phyloP scores from a whole-genome alignment of 2,797 vertebrate species.

The Melanotaenia pygmaea region DNA sequence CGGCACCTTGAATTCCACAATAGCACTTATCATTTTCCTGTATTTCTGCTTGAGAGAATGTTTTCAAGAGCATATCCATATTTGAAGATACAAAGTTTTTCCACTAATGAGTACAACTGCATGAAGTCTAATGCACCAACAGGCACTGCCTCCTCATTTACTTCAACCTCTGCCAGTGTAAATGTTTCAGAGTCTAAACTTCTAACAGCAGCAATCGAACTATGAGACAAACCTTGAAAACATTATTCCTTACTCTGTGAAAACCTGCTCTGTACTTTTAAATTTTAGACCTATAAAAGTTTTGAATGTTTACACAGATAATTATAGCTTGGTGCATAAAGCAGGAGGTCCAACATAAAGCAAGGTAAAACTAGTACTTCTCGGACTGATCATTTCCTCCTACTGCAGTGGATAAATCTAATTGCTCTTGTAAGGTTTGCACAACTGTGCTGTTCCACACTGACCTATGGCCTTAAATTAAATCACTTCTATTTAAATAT shows the following conservation, averaged over 20 bases:
- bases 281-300: accelerated
- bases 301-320: background rate
- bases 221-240: background rate
- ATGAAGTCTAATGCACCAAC: slow-evolving; percentile 12
- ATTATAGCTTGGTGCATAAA: background rate
- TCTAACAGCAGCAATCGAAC: slow-evolving; percentile 4
- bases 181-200: slow-evolving; percentile 25
- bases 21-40: slow-evolving; percentile 30
- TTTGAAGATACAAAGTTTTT: slow-evolving; percentile 33
- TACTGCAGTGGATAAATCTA: slow-evolving; percentile 30
- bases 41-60: slow-evolving; percentile 16
- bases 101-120: slow-evolving; percentile 43
- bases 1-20: slow-evolving; percentile 12
- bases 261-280: background rate
- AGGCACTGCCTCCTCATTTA: slow-evolving; percentile 17
- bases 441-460: slow-evolving; percentile 13
- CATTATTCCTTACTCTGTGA: background rate
- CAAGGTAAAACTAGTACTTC: background rate
- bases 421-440: slow-evolving; percentile 30
- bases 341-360: background rate
- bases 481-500: slow-evolving; percentile 22
- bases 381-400: slow-evolving; percentile 19
- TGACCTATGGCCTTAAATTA: slow-evolving; percentile 1
- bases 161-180: slow-evolving; percentile 14
- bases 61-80: background rate